Conservation (phyloP, 2,113 vertebrate genomes). For the Falco punctatus region DNA sequence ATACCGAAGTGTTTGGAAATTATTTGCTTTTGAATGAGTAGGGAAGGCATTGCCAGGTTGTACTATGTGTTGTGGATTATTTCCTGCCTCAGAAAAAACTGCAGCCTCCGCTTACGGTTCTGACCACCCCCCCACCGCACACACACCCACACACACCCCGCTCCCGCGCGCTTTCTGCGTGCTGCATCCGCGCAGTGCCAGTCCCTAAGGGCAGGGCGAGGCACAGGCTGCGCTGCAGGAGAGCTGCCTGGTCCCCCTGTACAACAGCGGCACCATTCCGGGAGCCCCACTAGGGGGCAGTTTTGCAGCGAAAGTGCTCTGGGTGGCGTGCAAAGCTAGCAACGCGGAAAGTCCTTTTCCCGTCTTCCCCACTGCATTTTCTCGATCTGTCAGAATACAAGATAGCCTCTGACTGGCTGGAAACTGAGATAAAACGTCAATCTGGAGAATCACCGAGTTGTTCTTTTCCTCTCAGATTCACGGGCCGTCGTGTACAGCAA, state of each 20-base stretch:
- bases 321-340: rapidly evolving
- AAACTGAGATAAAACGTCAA: background rate
- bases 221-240: background rate
- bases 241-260: background rate
- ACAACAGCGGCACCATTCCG: rapidly evolving
- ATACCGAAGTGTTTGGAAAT: background rate
- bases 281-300: background rate
- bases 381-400: background rate
- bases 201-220: background rate
- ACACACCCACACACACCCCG: no score
- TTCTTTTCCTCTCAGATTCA: background rate
- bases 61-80: background rate
- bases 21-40: background rate
- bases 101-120: background rate
- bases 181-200: background rate
- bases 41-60: background rate
- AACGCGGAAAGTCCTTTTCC: background rate
- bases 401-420: background rate
- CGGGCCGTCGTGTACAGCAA: background rate
- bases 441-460: background rate
- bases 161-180: background rate
- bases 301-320: background rate
- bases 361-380: background rate
- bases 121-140: no score
- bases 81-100: background rate